phyloP scores from a whole-genome alignment of 2,888 invertebrate genomes.

The Epistrophe grossulariae region DNA sequence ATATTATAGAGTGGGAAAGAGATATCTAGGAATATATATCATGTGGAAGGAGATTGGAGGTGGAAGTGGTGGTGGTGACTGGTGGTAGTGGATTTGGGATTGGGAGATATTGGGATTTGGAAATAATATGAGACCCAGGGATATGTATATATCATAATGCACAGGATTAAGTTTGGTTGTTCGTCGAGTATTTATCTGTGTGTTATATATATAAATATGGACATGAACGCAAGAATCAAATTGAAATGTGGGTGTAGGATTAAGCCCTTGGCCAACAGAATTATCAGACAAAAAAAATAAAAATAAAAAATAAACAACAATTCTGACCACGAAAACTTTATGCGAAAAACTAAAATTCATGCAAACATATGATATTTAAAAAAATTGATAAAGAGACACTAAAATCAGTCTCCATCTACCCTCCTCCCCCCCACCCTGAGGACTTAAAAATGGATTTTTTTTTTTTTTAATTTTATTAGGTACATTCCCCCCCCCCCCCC shows the following conservation, averaged over 20 bases:
- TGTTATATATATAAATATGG: not conserved
- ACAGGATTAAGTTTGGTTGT: slow-evolving; percentile 48
- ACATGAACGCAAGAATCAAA: not conserved
- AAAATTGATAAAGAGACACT: not conserved
- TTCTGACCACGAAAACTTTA: slow-evolving; percentile 10
- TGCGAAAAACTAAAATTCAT: slow-evolving; percentile 10
- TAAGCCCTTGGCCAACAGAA: slow-evolving; percentile 41
- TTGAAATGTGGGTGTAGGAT: slow-evolving; percentile 23
- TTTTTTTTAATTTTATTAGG: slow-evolving; percentile 32
- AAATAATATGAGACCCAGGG: slow-evolving; percentile 41
- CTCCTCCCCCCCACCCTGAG: no score
- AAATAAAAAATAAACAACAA: not conserved
- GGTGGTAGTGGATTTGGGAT: slow-evolving; percentile 13
- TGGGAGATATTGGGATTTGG: slow-evolving; percentile 42
- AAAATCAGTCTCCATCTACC: no score
- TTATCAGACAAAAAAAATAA: slow-evolving; percentile 35
- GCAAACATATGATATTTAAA: not conserved
- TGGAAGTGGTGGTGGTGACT: not conserved
- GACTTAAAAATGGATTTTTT: not conserved
- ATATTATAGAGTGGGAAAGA: not conserved
- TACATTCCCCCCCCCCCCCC: no score
- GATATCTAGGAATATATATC: not conserved
- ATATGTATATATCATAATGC: slow-evolving; percentile 34
- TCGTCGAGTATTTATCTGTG: slow-evolving; percentile 3
- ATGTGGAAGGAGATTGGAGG: not conserved